Evolutionary conservation across 2,888 invertebrate genomes (phyloP), one percentile per base, ranked within the genome.

Genomic region (Heliconius ismenius): DNA sequence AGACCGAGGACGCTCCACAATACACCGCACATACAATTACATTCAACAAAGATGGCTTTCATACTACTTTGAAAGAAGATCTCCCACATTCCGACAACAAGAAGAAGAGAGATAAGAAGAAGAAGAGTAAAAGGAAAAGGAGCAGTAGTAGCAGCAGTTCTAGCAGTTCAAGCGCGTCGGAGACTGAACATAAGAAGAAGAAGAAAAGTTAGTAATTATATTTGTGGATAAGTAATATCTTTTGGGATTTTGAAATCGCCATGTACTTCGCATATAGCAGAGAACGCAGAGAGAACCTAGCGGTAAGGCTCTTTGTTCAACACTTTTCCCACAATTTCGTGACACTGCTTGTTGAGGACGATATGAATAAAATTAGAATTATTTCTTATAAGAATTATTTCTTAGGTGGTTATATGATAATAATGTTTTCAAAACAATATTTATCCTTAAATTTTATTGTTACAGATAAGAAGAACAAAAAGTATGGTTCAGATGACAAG

Each of bases 81-180:
- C 79, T 77, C 80, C 87, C 63, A 36, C 69, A 65, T 28, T 62
- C 43, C 1, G 87, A 87, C 0, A 86, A 94, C 73, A 95, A 95
- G 87, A 95, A 94, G 79, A 95, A 95, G 82, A 95, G 95, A 94
- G 81, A 92, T 78, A 95, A 95, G 83, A 95, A 95, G 82, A 95
- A 94, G 80, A 95, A 94, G 81, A 90, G 80, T 76, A 85, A 82
- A 67, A 83, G 82, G 32, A 84, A 82, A 67, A 85, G 83, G 73
- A 84, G 84, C 63, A 88, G 88, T 78, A 88, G 88, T 81, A 89
- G 87, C 83, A 89, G 89, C 79, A 88, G 88, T 0, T 86, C 86
- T 4, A 88, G 85, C 74, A 81, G 84, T 64, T 86, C 87, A 26
- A 88, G 87, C 80, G 89, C 86, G 69, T 87, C 89, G 74, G 85